Conservation (phyloP, 2,797 vertebrate genomes). For the Spinibarbus caldwelli region DNA sequence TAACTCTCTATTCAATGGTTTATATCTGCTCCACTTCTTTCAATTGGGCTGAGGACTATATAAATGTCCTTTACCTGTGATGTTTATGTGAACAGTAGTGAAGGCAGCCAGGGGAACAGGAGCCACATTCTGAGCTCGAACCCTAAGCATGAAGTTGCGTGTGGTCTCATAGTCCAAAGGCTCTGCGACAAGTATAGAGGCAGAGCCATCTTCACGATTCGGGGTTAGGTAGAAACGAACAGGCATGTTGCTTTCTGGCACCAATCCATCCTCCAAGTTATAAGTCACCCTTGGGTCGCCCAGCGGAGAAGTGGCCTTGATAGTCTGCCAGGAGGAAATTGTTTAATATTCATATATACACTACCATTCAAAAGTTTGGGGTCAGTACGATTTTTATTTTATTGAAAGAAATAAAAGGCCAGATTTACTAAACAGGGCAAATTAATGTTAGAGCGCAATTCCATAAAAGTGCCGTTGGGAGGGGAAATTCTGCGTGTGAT, state of each 20-base stretch:
- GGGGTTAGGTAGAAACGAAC: constrained; percentile 89
- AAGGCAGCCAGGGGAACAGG: constrained; percentile 87
- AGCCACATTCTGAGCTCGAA: constrained; percentile 88
- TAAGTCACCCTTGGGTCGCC: constrained; percentile 89
- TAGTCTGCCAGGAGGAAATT: constrained; percentile 71
- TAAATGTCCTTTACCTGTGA: constrained; percentile 81
- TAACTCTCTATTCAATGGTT: neutral
- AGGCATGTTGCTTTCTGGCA: constrained; percentile 90
- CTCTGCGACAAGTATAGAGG: constrained; percentile 87
- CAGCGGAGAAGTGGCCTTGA: constrained; percentile 84
- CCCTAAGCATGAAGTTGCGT: constrained; percentile 82
- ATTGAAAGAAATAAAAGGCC: neutral
- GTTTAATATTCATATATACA: constrained; percentile 7
- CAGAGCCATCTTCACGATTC: constrained; percentile 87
- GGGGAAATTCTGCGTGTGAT: too few relatives aligned
- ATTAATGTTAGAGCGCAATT: too few relatives aligned
- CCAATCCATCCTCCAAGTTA: constrained; percentile 87
- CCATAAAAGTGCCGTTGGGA: too few relatives aligned
- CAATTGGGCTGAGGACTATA: neutral
- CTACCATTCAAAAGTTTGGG: neutral
- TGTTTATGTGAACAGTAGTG: constrained; percentile 79
- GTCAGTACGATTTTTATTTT: neutral
- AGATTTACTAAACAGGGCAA: too few relatives aligned
- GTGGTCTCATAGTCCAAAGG: constrained; percentile 89
- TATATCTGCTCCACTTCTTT: neutral